These are phyloP conservation scores for Drosophila limbata DNA, from an alignment of 2,888 invertebrate species.

Conservation along the genomic window DNA sequence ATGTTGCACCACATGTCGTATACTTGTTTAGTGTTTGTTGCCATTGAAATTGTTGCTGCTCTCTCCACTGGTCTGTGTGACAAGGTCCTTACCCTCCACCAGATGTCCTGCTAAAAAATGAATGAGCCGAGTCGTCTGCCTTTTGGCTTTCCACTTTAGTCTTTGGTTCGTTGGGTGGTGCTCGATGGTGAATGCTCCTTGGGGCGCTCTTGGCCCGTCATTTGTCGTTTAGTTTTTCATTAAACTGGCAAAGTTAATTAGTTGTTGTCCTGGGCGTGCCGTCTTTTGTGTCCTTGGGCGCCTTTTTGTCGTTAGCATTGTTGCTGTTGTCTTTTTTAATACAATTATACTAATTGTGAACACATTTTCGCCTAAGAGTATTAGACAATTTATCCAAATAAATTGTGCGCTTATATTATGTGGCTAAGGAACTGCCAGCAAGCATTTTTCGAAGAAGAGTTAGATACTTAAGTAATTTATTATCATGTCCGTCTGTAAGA, in stretches of 20 bases:
- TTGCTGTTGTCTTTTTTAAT: conserved; percentile 24
- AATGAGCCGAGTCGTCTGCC: conserved; percentile 27
- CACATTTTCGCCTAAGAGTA: conserved; percentile 47
- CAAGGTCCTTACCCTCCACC: conserved; percentile 18
- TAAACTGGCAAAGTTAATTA: conserved; percentile 70
- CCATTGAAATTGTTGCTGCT: conserved; percentile 18
- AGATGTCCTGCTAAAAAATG: conserved; percentile 50
- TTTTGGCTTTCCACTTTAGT: conserved; percentile 14
- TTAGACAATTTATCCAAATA: conserved; percentile 54
- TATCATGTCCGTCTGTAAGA: no score
- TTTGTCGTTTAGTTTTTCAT: conserved; percentile 70
- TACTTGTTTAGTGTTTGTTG: conserved; percentile 54
- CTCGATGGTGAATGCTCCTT: conserved; percentile 22
- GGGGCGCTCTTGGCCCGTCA: conserved; percentile 36
- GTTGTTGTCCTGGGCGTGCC: conserved; percentile 50
- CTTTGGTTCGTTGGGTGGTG: conserved; percentile 15
- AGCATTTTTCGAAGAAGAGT: conserved; percentile 12
- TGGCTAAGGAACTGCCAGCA: conserved; percentile 3
- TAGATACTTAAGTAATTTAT: conserved; percentile 4
- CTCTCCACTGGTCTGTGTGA: conserved; percentile 38
- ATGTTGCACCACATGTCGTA: conserved; percentile 66
- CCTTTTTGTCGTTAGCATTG: conserved; percentile 9
- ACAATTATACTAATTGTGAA: conserved; percentile 60
- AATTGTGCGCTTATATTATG: conserved; percentile 25
- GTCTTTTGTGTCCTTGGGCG: conserved; percentile 18